These are phyloP conservation scores for Ivindomyrus marchei DNA, from an alignment of 2,113 vertebrate genomes.

Conservation along the genomic window DNA sequence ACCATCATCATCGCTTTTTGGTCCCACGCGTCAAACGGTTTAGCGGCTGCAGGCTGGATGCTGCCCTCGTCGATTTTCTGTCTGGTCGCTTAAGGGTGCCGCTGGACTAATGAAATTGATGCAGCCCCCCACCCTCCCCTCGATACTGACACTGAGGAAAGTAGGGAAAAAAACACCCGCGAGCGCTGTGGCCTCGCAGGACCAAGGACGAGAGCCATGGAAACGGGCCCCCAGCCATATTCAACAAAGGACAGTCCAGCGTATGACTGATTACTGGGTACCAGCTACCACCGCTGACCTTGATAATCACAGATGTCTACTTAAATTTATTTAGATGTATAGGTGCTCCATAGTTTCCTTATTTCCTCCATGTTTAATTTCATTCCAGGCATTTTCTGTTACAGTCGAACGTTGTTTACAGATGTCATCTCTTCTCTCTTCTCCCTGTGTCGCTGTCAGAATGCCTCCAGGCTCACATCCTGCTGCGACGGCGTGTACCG, in stretches of 20 bases:
- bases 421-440: conserved; percentile 28
- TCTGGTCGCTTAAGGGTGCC: not conserved
- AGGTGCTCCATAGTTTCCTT: not conserved
- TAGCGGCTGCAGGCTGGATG: not conserved
- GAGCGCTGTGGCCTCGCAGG: not conserved
- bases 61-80: not conserved
- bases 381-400: conserved; percentile 32
- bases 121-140: not conserved
- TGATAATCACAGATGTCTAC: not conserved
- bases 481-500: not conserved
- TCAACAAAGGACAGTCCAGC: not conserved
- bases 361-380: conserved; percentile 20
- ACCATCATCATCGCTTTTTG: not conserved
- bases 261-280: not conserved
- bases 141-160: not conserved
- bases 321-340: not conserved
- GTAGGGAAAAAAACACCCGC: not conserved
- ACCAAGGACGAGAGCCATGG: not conserved
- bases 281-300: not conserved
- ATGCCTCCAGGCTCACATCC: not conserved
- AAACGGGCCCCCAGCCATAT: not conserved
- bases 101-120: not conserved
- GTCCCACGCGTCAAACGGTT: not conserved
- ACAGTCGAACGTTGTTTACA: conserved; percentile 45
- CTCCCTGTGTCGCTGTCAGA: not conserved